A percentile compares a stretch with the other conserved stretches of the same genome.
Evolutionary conservation across 2,797 vertebrate species (phyloP).

Genomic region (Phataginus tricuspis): DNA sequence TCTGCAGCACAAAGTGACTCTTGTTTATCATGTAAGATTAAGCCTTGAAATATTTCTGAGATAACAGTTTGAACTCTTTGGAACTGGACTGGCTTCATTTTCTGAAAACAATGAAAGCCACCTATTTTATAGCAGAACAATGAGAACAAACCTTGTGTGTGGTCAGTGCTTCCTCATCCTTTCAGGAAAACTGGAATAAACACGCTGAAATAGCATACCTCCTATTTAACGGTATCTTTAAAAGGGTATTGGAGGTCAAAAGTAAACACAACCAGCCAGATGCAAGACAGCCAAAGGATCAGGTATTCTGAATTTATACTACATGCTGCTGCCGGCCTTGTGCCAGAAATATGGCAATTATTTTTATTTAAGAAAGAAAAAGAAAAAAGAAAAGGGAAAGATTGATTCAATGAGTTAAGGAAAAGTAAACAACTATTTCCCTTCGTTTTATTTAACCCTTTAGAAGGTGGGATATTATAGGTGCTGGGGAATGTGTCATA

Average conservation of each 20-base stretch:
- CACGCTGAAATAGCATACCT: neutral
- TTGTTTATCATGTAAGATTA: neutral
- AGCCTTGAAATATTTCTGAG: neutral
- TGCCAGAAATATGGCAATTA: neutral
- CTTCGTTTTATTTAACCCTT: neutral
- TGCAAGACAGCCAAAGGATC: neutral
- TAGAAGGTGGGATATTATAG: neutral
- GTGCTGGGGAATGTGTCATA: neutral
- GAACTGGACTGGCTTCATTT: constrained; percentile 34
- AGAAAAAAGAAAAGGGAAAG: neutral
- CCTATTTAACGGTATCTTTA: neutral
- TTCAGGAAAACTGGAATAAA: neutral
- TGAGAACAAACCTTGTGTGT: neutral
- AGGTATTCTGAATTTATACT: neutral
- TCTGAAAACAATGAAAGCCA: constrained; percentile 35
- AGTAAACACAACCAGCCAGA: neutral
- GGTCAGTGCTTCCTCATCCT: neutral
- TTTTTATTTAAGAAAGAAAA: neutral
- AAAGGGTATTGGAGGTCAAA: neutral
- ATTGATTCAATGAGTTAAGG: neutral
- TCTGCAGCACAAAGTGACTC: neutral
- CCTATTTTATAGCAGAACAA: neutral
- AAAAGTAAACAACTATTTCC: neutral
- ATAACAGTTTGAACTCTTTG: neutral
- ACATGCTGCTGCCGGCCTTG: neutral